Evolutionary conservation across 1,140 invertebrate genomes (phyloP).

Genomic region (Drosophila yakuba): DNA sequence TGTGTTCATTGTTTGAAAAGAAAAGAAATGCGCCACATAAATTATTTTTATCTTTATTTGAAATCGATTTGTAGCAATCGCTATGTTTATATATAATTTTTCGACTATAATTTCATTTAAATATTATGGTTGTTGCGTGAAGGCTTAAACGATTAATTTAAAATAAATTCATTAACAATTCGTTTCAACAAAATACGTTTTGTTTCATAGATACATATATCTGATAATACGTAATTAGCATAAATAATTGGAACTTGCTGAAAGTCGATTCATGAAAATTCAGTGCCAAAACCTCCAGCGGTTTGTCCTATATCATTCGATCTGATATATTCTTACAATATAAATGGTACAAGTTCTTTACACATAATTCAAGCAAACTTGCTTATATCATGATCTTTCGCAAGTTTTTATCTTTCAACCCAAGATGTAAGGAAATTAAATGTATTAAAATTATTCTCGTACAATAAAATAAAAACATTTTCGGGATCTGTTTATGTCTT

Average conservation of each 20-base stretch:
- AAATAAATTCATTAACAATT: constrained; percentile 83
- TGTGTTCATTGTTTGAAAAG: too few species aligned
- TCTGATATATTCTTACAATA: constrained; percentile 42
- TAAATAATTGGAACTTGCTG: constrained; percentile 54
- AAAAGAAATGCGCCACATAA: not conserved
- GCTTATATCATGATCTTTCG: not conserved
- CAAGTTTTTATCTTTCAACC: not conserved
- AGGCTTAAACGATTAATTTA: constrained; percentile 65
- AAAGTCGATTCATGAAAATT: constrained; percentile 25
- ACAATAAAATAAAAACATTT: constrained; percentile 21
- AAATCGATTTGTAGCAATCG: constrained; percentile 54
- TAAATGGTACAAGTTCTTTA: constrained; percentile 34
- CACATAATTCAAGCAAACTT: constrained; percentile 19
- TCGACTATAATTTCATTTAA: constrained; percentile 81
- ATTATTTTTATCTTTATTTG: constrained; percentile 49
- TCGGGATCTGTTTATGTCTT: constrained; percentile 13
- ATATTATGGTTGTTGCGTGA: constrained; percentile 50
- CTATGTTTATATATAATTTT: constrained; percentile 70
- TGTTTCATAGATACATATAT: constrained; percentile 36
- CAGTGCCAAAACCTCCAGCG: constrained; percentile 16
- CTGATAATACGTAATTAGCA: constrained; percentile 48
- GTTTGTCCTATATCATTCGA: constrained; percentile 15
- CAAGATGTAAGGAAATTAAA: not conserved
- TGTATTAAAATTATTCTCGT: not conserved
- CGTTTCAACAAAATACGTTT: constrained; percentile 68